A percentile compares a stretch with the other conserved stretches of the same genome.
These are phyloP conservation scores for Psittacara wagleri DNA, from an alignment of 2,113 vertebrate genomes.

Conservation along the genomic window DNA sequence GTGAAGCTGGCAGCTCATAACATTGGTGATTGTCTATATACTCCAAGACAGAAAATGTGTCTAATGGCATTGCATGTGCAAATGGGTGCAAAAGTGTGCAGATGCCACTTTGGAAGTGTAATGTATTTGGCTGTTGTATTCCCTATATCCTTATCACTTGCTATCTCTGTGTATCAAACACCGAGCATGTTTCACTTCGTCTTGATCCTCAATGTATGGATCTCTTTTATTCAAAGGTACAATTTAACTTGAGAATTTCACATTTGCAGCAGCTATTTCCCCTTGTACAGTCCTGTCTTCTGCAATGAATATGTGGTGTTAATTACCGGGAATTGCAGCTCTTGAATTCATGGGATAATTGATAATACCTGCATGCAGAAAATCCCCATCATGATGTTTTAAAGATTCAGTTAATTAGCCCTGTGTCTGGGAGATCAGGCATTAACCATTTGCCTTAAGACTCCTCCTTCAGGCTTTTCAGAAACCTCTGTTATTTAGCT, in stretches of 20 bases:
- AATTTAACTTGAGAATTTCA: slow-evolving; percentile 18
- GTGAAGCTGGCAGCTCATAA: neutral
- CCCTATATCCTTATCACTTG: neutral
- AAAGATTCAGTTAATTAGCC: slow-evolving; percentile 64
- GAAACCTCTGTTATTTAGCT: slow-evolving; percentile 47
- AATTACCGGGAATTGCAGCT: neutral
- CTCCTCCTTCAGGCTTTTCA: slow-evolving; percentile 42
- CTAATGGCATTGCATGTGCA: rapidly evolving
- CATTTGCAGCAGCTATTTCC: neutral
- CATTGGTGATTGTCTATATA: neutral
- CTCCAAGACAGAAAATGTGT: neutral
- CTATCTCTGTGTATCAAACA: neutral
- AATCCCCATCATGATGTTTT: slow-evolving; percentile 50
- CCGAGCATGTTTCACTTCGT: slow-evolving; percentile 10
- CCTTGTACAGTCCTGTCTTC: neutral
- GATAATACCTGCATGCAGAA: slow-evolving; percentile 59
- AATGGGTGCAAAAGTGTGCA: neutral
- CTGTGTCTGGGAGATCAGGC: slow-evolving; percentile 20
- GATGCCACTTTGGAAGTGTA: neutral
- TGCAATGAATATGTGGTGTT: neutral
- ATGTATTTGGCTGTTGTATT: neutral
- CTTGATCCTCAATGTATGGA: neutral
- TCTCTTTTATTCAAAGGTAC: slow-evolving; percentile 1
- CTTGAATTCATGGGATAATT: slow-evolving; percentile 48
- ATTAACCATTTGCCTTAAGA: slow-evolving; percentile 40